A percentile compares a stretch with the other conserved stretches of the same genome.
Evolutionary conservation across 23 tunicate genomes (phyloP).

Genomic region (Halocynthia roretzi): DNA sequence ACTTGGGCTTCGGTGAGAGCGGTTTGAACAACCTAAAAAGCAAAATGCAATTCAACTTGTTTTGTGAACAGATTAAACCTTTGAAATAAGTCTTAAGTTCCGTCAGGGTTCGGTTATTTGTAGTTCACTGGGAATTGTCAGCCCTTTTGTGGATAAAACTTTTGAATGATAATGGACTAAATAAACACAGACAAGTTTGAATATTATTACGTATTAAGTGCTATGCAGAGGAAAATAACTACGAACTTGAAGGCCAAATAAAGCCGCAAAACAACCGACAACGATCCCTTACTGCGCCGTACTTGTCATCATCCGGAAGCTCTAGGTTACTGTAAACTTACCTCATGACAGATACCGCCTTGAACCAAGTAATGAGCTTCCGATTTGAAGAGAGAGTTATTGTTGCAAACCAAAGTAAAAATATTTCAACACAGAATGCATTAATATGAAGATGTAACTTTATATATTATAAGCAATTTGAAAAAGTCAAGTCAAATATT

Average conservation of each 20-base stretch:
- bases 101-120: too few relatives aligned
- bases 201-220: too few relatives aligned
- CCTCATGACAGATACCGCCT: not conserved
- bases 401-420: constrained; percentile 71
- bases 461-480: not conserved
- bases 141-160: too few relatives aligned
- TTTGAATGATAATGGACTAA: too few relatives aligned
- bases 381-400: constrained; percentile 91
- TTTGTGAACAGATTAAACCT: too few relatives aligned
- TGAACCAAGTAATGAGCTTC: constrained; percentile 85
- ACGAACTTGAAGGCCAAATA: not conserved
- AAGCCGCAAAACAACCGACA: constrained; percentile 1
- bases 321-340: too few relatives aligned
- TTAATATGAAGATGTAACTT: not conserved
- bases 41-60: too few relatives aligned
- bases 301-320: constrained; percentile 30
- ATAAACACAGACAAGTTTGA: too few relatives aligned
- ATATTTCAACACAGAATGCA: not conserved
- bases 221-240: too few relatives aligned
- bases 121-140: too few relatives aligned
- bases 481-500: not conserved
- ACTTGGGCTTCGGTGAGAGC: constrained; percentile 99
- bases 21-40: constrained; percentile 86
- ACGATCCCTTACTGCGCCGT: constrained; percentile 33
- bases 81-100: too few relatives aligned